Evolutionary conservation across 2,888 invertebrate genomes (phyloP).

Genomic region (Proisotoma minuta): DNA sequence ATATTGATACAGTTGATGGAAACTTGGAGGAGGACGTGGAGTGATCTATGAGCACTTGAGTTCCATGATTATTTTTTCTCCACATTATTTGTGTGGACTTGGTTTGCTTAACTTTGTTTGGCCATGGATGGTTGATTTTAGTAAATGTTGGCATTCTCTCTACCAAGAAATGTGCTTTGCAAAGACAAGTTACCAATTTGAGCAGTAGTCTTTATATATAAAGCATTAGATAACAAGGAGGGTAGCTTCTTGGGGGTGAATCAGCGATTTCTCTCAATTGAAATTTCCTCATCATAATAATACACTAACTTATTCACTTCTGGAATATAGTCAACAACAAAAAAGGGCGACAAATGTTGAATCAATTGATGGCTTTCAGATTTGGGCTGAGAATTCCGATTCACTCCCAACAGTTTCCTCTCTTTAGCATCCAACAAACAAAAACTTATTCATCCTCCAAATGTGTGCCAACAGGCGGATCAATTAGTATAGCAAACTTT

Average conservation of each 20-base stretch:
- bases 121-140: conserved; percentile 15
- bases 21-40: conserved; percentile 6
- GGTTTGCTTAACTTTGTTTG: conserved; percentile 18
- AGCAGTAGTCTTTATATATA: not conserved
- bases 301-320: conserved; percentile 39
- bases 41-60: conserved; percentile 10
- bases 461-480: too few species aligned
- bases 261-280: conserved; percentile 45
- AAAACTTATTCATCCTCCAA: too few species aligned
- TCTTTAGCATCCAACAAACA: too few species aligned
- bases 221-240: conserved; percentile 43
- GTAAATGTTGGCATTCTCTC: conserved; percentile 13
- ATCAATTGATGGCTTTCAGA: conserved; percentile 47
- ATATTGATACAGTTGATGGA: conserved; percentile 20
- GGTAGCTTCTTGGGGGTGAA: conserved; percentile 42
- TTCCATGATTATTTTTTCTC: conserved; percentile 9
- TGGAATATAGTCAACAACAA: conserved; percentile 37
- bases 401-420: too few species aligned
- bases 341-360: conserved; percentile 46
- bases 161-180: conserved; percentile 11
- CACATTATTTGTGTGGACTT: not conserved
- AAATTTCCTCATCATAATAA: conserved; percentile 44
- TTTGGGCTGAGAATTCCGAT: conserved; percentile 3
- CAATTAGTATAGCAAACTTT: too few species aligned
- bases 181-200: conserved; percentile 37